Percentiles rank a stretch among this genome's conserved stretches.
These are phyloP conservation scores for Temnothorax nylanderi DNA, from an alignment of 1,140 invertebrate genomes.

Conservation along the genomic window DNA sequence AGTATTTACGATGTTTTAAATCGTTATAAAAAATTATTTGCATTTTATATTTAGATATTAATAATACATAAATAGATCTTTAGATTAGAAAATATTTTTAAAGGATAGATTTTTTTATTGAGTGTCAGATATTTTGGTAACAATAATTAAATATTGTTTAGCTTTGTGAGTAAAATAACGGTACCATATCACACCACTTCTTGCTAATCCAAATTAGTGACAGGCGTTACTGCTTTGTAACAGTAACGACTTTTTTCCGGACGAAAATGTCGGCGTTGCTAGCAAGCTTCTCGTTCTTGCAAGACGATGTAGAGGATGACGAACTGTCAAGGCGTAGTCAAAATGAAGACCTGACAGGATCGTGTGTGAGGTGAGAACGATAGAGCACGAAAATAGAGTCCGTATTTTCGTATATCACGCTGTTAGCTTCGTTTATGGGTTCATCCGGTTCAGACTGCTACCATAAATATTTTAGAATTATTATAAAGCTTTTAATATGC, in stretches of 20 bases:
- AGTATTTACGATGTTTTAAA: neutral
- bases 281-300: constrained; percentile 77
- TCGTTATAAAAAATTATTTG: neutral
- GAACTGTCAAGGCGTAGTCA: constrained; percentile 81
- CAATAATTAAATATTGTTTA: constrained; percentile 15
- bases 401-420: constrained; percentile 62
- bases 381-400: constrained; percentile 81
- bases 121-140: neutral
- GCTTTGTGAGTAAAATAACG: neutral
- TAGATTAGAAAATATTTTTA: constrained; percentile 7
- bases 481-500: neutral
- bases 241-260: constrained; percentile 41
- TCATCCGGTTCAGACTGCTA: constrained; percentile 37
- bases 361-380: constrained; percentile 80
- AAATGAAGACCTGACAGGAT: constrained; percentile 82
- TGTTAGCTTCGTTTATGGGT: constrained; percentile 25
- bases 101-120: neutral
- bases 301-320: constrained; percentile 80
- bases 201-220: constrained; percentile 30
- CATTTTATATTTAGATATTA: neutral
- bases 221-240: constrained; percentile 61
- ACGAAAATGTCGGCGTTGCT: constrained; percentile 73
- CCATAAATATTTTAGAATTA: constrained; percentile 16
- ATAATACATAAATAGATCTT: neutral
- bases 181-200: neutral